These are phyloP conservation scores for Chromoteleia sp. DNA, from an alignment of 2,888 invertebrate genomes.

Conservation along the genomic window DNA sequence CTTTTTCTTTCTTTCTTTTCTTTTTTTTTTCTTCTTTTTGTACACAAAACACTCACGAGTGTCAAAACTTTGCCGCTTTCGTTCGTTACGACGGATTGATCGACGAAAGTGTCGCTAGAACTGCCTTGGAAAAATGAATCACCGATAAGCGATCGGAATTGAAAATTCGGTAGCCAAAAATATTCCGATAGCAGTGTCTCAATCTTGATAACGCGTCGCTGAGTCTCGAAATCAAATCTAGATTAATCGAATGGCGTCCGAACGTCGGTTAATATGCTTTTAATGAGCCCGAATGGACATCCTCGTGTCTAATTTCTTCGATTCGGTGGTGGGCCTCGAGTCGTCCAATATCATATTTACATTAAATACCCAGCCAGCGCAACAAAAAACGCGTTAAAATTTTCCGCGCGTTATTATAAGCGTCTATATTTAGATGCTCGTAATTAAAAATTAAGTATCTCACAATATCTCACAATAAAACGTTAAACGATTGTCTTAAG, in stretches of 20 bases:
- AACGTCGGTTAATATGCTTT: conserved; percentile 32
- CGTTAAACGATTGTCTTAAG: too few species aligned
- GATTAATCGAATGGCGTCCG: conserved; percentile 25
- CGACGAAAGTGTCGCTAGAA: too few species aligned
- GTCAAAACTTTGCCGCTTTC: too few species aligned
- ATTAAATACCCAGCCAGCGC: background rate
- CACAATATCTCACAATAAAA: too few species aligned
- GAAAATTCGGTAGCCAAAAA: conserved; percentile 15
- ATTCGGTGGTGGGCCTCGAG: background rate
- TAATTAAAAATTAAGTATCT: background rate
- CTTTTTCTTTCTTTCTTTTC: too few species aligned
- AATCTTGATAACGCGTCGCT: conserved; percentile 18
- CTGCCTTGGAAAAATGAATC: background rate
- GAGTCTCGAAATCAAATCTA: conserved; percentile 10
- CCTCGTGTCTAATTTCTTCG: conserved; percentile 28
- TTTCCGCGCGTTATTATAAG: background rate
- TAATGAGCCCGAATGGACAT: conserved; percentile 45
- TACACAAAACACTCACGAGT: too few species aligned
- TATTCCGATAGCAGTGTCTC: conserved; percentile 13
- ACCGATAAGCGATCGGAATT: conserved; percentile 24
- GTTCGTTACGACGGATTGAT: too few species aligned
- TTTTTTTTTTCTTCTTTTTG: background rate
- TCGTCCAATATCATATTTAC: conserved; percentile 8
- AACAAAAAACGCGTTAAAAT: conserved; percentile 2
- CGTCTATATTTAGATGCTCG: background rate